A percentile compares a stretch with the other conserved stretches of the same genome.
Conservation (phyloP, 2,888 invertebrate species). For the Brachyopa scutellaris region DNA sequence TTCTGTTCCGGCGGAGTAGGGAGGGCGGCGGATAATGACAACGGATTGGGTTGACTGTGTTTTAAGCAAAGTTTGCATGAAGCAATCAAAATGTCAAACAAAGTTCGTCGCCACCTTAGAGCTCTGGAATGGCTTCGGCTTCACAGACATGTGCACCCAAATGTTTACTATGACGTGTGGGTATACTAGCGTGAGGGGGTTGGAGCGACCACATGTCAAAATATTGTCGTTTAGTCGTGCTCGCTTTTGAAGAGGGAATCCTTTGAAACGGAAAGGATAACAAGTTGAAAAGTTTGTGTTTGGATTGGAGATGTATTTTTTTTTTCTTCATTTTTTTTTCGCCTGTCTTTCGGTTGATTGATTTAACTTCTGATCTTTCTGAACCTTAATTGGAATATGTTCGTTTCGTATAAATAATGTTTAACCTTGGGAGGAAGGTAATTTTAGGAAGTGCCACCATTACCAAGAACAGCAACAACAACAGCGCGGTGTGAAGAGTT, state of each 20-base stretch:
- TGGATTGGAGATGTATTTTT: slow-evolving; percentile 6
- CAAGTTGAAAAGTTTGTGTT: slow-evolving; percentile 36
- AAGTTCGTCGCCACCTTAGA: slow-evolving; percentile 28
- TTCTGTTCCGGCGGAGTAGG: background rate
- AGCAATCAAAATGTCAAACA: slow-evolving; percentile 62
- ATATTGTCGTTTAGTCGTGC: slow-evolving; percentile 40
- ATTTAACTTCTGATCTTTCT: slow-evolving; percentile 51
- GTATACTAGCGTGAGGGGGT: background rate
- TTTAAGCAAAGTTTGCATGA: slow-evolving; percentile 53
- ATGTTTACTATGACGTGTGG: background rate
- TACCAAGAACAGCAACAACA: too few species aligned
- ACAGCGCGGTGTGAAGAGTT: too few species aligned
- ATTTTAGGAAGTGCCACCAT: too few species aligned
- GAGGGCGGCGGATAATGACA: background rate
- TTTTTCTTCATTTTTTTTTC: background rate
- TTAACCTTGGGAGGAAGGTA: too few species aligned
- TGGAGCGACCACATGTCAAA: slow-evolving; percentile 46
- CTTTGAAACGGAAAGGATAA: slow-evolving; percentile 41
- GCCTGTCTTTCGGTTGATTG: slow-evolving; percentile 41
- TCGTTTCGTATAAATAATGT: too few species aligned
- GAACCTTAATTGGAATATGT: slow-evolving; percentile 41
- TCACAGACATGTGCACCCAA: slow-evolving; percentile 29
- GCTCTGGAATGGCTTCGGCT: slow-evolving; percentile 5
- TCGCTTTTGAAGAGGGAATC: background rate
- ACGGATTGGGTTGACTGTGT: slow-evolving; percentile 24